Base-by-base conservation (phyloP, 1,140 invertebrate species). In the Rhizoglyphus robini region DNA sequence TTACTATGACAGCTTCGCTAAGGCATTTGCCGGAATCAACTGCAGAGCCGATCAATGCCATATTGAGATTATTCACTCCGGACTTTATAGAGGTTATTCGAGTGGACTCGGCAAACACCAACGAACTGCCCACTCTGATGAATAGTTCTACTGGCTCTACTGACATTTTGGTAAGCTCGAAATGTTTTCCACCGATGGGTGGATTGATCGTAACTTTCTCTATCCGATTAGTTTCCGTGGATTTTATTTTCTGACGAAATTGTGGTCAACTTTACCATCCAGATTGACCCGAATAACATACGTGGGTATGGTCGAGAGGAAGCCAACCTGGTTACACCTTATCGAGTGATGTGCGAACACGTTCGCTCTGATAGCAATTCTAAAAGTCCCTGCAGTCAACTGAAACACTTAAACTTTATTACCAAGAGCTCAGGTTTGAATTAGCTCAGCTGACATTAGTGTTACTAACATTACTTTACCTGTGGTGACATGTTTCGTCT, bases 401-500 rank as follows among this genome's bases (percentile, higher is more conserved):
- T 66, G 3, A 70, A 69, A 36, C 60, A 69, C 20, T 36, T 71
- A 20, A 60, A 67, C 31, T 71, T 65, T 38, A 30, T 59, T 13
- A 65, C 70, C n/a, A 69, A 70, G 47, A 70, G 69, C 29, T 60
- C 67, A 29, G 70, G 70, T 70, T 54, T 57, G 61, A 32, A n/a
- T 23, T n/a, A 13, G n/a, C 27, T 47, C 23, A 23, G 4, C 13
- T 65, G 18, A 41, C 20, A 58, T 34, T 20, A 57, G 13, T 30
- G 41, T 61, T 60, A 32, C 18, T n/a, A 66, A 41, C 0, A 32
- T 29, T 34, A 36, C 31, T 47, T 4, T 15, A 18, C 18, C 38
- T 65, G 15, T 13, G 15, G 13, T 46, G 29, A 57, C 3, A 47
- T 62, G 32, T 27, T n/a, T 29, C 13, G n/a, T 61, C 62, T 62